Conservation (phyloP, 1,140 invertebrate genomes). For the Diorhabda carinulata region DNA sequence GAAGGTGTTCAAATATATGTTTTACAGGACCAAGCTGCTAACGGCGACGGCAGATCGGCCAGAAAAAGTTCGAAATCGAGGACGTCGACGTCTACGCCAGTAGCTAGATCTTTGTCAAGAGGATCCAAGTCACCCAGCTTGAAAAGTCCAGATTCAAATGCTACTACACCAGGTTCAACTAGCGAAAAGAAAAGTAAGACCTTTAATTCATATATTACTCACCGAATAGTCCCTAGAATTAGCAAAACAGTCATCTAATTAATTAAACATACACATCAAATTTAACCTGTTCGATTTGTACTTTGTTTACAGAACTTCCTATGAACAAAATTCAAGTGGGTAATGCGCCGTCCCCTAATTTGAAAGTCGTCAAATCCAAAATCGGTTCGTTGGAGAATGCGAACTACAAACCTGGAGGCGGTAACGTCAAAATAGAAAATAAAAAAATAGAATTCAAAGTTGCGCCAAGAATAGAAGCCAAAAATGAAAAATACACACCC, state of each 20-base stretch:
- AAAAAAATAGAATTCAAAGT: conserved; percentile 81
- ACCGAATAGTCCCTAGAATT: no score
- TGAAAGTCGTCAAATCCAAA: conserved; percentile 88
- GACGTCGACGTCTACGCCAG: conserved; percentile 53
- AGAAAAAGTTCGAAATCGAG: conserved; percentile 53
- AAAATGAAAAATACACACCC: conserved; percentile 85
- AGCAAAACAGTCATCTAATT: no score
- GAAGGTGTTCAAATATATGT: no score
- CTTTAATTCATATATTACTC: no score
- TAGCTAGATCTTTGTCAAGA: conserved; percentile 55
- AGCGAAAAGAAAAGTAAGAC: conserved; percentile 73
- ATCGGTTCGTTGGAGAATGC: conserved; percentile 93
- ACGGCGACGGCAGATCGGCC: conserved; percentile 61
- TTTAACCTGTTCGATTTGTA: no score
- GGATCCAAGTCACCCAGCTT: conserved; percentile 55
- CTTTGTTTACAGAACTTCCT: conserved; percentile 64
- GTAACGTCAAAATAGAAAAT: conserved; percentile 83
- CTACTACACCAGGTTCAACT: conserved; percentile 49
- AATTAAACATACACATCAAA: no score
- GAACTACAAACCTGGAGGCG: conserved; percentile 86
- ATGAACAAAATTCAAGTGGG: conserved; percentile 94
- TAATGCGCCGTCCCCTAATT: conserved; percentile 81
- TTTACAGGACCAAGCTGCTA: conserved; percentile 51
- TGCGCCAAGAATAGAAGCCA: conserved; percentile 78
- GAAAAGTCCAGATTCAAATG: conserved; percentile 62